Evolutionary conservation across 2,113 vertebrate species (phyloP).

Genomic region (Synodontis membranacea): DNA sequence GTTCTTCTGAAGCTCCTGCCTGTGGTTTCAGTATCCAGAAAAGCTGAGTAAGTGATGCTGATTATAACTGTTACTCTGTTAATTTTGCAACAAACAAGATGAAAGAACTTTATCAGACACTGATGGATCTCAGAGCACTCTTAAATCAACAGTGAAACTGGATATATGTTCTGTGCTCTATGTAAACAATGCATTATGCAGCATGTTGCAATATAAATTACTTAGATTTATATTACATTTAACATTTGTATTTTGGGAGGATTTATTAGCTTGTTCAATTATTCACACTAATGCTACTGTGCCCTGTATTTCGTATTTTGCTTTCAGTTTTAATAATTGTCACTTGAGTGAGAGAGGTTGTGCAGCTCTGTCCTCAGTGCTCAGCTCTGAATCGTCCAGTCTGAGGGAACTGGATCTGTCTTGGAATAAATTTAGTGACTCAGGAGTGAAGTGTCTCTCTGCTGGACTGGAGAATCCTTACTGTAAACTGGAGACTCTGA

Average conservation of each 20-base stretch:
- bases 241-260: not conserved
- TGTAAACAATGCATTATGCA: not conserved
- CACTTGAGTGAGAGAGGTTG: no score
- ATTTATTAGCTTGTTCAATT: not conserved
- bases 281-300: no score
- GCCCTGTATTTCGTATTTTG: not conserved
- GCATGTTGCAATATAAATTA: not conserved
- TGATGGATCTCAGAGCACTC: not conserved
- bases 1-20: conserved; percentile 6
- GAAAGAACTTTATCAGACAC: not conserved
- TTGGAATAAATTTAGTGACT: no score
- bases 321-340: not conserved
- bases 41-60: conserved; percentile 30
- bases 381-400: no score
- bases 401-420: no score
- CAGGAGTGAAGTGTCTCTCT: no score
- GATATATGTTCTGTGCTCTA: not conserved
- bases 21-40: conserved; percentile 20
- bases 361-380: no score
- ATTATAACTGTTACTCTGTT: not conserved
- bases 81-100: not conserved
- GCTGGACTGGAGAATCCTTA: no score
- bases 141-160: not conserved
- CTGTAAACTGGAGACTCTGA: no score
- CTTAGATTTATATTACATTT: not conserved